A percentile compares a stretch with the other conserved stretches of the same genome.
These are phyloP conservation scores for Thalpophila matura DNA, from an alignment of 2,888 invertebrate species.

Conservation along the genomic window DNA sequence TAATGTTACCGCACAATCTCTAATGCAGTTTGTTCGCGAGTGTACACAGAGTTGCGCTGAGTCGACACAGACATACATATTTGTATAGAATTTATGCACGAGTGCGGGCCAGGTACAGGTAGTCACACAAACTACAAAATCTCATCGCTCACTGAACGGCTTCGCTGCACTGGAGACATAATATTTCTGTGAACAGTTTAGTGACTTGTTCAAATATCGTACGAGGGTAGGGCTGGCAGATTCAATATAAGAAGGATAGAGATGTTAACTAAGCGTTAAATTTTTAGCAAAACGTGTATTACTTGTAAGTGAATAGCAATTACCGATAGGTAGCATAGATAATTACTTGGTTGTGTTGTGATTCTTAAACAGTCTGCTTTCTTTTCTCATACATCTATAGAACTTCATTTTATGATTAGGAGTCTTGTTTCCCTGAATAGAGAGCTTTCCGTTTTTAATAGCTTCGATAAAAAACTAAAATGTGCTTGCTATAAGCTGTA, in stretches of 20 bases:
- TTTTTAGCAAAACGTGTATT: no score
- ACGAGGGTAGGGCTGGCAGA: slow-evolving; percentile 35
- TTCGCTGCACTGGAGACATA: slow-evolving; percentile 27
- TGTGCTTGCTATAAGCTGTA: slow-evolving; percentile 16
- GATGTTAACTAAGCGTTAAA: background rate
- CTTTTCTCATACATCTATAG: background rate
- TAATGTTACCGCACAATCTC: slow-evolving; percentile 41
- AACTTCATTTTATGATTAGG: background rate
- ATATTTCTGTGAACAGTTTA: slow-evolving; percentile 48
- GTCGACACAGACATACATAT: slow-evolving; percentile 30
- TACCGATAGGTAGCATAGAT: no score
- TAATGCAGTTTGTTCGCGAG: slow-evolving; percentile 54
- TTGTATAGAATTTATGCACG: slow-evolving; percentile 46
- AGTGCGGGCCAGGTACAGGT: slow-evolving; percentile 39
- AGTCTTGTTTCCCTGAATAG: background rate
- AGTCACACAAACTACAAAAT: slow-evolving; percentile 47
- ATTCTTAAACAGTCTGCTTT: background rate
- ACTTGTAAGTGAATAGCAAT: no score
- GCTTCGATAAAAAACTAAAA: background rate
- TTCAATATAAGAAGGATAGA: background rate
- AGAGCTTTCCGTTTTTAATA: background rate
- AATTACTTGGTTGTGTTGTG: no score
- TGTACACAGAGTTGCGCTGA: slow-evolving; percentile 40
- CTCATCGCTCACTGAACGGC: slow-evolving; percentile 46
- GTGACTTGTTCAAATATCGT: slow-evolving; percentile 34